phyloP scores from a whole-genome alignment of 1,140 invertebrate species.

The Drosophila takahashii region DNA sequence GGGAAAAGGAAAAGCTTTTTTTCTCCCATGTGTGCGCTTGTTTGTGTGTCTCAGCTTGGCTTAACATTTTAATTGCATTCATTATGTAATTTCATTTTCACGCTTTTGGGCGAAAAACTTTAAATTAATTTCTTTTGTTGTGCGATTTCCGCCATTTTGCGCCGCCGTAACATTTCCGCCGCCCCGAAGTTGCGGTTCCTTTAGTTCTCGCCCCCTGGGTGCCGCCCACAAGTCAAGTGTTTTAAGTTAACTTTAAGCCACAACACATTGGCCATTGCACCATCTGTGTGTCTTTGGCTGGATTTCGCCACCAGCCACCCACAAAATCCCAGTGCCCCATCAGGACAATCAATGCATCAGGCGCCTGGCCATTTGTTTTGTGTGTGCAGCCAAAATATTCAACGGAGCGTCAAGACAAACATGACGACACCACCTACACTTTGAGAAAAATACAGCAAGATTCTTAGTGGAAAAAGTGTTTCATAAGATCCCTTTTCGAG shows the following conservation, averaged over 20 bases:
- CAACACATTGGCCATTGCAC: slow-evolving; percentile 20
- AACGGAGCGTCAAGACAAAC: slow-evolving; percentile 81
- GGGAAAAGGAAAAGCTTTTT: slow-evolving; percentile 38
- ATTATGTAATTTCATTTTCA: slow-evolving; percentile 82
- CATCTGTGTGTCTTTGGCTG: slow-evolving; percentile 2
- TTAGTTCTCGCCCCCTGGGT: neutral
- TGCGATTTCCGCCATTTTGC: slow-evolving; percentile 74
- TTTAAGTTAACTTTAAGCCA: slow-evolving; percentile 33
- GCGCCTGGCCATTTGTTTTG: slow-evolving; percentile 60
- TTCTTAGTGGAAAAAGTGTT: neutral
- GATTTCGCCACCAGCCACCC: neutral
- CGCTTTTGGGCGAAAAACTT: slow-evolving; percentile 71
- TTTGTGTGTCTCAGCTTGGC: slow-evolving; percentile 24
- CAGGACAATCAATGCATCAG: slow-evolving; percentile 44
- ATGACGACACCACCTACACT: slow-evolving; percentile 49
- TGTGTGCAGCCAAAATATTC: slow-evolving; percentile 68
- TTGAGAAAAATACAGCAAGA: neutral
- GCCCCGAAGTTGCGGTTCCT: neutral
- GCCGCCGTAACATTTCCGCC: slow-evolving; percentile 45
- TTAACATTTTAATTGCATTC: slow-evolving; percentile 79
- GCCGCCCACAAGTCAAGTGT: slow-evolving; percentile 39
- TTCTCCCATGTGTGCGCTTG: slow-evolving; percentile 3
- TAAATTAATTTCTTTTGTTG: slow-evolving; percentile 82
- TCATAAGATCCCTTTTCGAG: neutral
- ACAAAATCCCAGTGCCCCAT: slow-evolving; percentile 1